Base-by-base conservation (phyloP, 2,888 invertebrate species). In the Scaptomyza cyrtandrae region DNA sequence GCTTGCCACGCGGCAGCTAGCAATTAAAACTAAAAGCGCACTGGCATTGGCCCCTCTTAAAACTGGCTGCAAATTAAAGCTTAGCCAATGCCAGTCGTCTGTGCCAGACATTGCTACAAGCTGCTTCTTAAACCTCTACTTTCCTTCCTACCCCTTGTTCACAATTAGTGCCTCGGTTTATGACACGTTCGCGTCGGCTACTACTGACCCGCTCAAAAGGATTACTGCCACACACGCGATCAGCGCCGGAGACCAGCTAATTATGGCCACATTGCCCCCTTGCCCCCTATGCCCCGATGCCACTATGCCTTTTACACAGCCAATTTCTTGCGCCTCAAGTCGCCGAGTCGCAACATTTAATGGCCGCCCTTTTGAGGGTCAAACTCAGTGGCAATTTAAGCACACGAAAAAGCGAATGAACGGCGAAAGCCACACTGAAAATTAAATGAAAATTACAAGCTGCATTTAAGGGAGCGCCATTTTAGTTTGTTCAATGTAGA, bases 21-120 rank as follows among this genome's bases (percentile, higher is more conserved):
- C 77, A 86, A 84, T 86, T 84, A 84, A 86, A 84, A 73, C 75
- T 71, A 77, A 86, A 86, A 75, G 86, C 86, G 81, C 67, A 68
- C 59, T 67, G 76, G 62, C 81, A 70, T 72, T 83, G 74, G 48
- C 45, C 69, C 50, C 56, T 53, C 56, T 74, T 66, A 53, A 67
- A 65, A 60, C 41, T 53, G 49, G 55, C 62, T 71, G 48, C 48
- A 63, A 62, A 72, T 78, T 70, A 63, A 80, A 72, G 69, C 59
- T 48, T 44, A 46, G 7, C 43, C 31, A 11, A 54, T 33, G 7
- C 43, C 31, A 11, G 57, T 33, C 9, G 14, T 14, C 39, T 7
- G 37, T 45, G 39, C 43, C 52, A 65, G 58, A 43, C 41, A 41
- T 43, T 46, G 27, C 27, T 46, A 11, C 19, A 41, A 54, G 57